A percentile compares a stretch with the other conserved stretches of the same genome.
Conservation (phyloP, 1,140 invertebrate species). For the Neotoxoptera formosana region DNA sequence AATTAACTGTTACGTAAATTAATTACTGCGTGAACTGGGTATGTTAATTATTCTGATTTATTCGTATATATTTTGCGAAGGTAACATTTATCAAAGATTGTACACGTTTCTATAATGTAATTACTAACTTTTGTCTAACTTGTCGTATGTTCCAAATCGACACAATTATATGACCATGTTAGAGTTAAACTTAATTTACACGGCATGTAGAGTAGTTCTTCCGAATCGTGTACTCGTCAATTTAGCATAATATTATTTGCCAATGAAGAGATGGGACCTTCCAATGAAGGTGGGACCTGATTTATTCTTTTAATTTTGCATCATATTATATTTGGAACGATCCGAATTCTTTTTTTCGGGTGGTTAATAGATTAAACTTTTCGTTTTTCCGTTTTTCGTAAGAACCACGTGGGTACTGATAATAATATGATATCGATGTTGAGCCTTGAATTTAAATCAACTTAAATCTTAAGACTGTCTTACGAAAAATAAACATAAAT, state of each 20-base stretch:
- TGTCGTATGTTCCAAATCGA: background rate
- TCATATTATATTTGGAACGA: background rate
- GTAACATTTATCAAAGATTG: background rate
- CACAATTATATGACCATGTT: background rate
- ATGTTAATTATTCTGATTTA: conserved; percentile 1
- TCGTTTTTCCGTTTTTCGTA: background rate
- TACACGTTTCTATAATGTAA: background rate
- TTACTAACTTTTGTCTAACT: background rate
- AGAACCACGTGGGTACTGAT: background rate
- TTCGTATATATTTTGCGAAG: background rate
- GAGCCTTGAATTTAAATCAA: background rate
- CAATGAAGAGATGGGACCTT: background rate
- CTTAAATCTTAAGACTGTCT: too few relatives aligned
- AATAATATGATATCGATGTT: background rate
- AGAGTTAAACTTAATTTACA: background rate
- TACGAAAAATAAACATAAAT: background rate
- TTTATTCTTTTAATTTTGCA: background rate
- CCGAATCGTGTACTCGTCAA: background rate
- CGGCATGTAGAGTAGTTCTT: background rate
- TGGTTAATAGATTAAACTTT: background rate
- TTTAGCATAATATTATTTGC: background rate
- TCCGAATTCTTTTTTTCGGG: background rate
- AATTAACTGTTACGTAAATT: background rate
- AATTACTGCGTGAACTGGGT: background rate
- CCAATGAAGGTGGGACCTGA: too few relatives aligned